phyloP scores from a whole-genome alignment of 2,888 invertebrate species.

The Athalia rosae region DNA sequence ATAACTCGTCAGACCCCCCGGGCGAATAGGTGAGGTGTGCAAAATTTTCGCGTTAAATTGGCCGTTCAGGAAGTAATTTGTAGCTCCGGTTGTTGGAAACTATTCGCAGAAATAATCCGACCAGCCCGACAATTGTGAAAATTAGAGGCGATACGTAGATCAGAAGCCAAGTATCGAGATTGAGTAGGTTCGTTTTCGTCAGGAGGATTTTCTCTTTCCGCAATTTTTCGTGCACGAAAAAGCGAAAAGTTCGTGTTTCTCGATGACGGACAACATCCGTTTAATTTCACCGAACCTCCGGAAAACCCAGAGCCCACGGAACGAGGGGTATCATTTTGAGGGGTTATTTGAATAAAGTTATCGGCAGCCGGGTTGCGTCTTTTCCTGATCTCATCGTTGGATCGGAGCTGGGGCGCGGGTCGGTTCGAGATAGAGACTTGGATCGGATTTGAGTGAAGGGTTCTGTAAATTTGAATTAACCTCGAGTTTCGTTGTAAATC shows the following conservation, averaged over 20 bases:
- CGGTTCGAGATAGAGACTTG: too few relatives aligned
- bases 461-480: too few relatives aligned
- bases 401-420: neutral
- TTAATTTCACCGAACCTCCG: neutral
- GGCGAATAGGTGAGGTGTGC: too few relatives aligned
- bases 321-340: neutral
- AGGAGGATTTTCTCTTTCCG: neutral
- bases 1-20: neutral
- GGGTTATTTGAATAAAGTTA: slow-evolving; percentile 26
- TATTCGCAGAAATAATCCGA: too few relatives aligned
- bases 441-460: too few relatives aligned
- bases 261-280: neutral
- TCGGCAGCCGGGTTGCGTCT: neutral
- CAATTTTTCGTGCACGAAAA: neutral
- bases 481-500: too few relatives aligned
- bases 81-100: neutral
- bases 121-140: neutral
- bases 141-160: neutral
- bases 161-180: neutral
- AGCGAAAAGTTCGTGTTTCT: neutral
- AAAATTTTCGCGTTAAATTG: too few relatives aligned
- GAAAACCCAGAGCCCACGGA: neutral
- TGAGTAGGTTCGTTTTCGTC: slow-evolving; percentile 18
- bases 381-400: neutral
- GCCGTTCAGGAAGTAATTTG: neutral